Percentiles rank a stretch among this genome's conserved stretches.
These are phyloP conservation scores for Synergus japonicus DNA, from an alignment of 2,888 invertebrate species.

Conservation along the genomic window DNA sequence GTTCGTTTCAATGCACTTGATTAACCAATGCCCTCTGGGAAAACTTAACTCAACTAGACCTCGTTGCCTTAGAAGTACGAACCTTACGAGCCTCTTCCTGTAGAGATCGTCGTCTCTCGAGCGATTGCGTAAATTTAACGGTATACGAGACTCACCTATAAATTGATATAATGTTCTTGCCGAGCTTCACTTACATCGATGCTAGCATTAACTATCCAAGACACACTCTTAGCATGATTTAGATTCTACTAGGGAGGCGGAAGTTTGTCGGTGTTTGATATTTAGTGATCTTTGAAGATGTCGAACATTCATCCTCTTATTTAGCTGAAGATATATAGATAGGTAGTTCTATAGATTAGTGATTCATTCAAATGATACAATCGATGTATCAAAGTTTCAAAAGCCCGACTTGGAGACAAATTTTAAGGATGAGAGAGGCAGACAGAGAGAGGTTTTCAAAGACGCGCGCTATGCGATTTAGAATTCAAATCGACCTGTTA, in stretches of 20 bases:
- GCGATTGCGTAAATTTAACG: slow-evolving; percentile 30
- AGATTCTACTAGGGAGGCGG: background rate
- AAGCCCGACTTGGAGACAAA: no score
- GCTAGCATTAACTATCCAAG: slow-evolving; percentile 12
- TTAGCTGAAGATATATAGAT: no score
- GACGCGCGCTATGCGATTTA: background rate
- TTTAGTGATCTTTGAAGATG: slow-evolving; percentile 13
- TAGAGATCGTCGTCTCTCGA: slow-evolving; percentile 19
- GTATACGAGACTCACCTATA: slow-evolving; percentile 17
- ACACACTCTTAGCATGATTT: background rate
- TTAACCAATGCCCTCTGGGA: slow-evolving; percentile 26
- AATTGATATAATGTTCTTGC: slow-evolving; percentile 32
- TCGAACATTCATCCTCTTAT: background rate
- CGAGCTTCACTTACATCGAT: slow-evolving; percentile 18
- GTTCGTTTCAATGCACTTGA: slow-evolving; percentile 22
- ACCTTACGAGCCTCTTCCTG: slow-evolving; percentile 3
- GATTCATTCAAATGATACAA: no score
- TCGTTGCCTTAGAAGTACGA: background rate
- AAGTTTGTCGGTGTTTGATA: background rate
- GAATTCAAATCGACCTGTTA: slow-evolving; percentile 30
- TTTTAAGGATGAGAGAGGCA: background rate
- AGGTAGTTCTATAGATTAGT: no score
- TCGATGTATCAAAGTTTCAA: no score
- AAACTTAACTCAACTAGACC: slow-evolving; percentile 3
- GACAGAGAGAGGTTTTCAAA: background rate